Evolutionary conservation across 2,797 vertebrate genomes (phyloP).

Genomic region (Trichosurus vulpecula): DNA sequence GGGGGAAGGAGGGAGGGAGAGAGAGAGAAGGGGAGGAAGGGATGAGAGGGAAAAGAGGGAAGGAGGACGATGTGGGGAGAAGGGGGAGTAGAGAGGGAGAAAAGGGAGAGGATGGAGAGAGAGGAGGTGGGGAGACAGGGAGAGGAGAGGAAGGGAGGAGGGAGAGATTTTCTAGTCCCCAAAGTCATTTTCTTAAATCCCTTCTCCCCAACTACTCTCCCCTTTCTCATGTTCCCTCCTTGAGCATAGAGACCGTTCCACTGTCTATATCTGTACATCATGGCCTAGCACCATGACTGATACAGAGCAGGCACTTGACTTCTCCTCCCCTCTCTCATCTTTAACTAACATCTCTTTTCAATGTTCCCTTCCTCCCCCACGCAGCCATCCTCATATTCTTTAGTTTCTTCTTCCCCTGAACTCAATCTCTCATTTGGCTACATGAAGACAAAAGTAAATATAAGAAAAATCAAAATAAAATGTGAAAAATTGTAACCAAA

Average conservation of each 20-base stretch:
- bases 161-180: not conserved
- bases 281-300: not conserved
- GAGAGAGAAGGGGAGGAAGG: too few species aligned
- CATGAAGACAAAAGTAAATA: constrained; percentile 13
- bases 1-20: too few species aligned
- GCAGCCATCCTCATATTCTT: not conserved
- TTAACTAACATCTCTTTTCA: too few species aligned
- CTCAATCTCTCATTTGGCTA: not conserved
- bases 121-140: too few species aligned
- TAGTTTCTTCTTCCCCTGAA: not conserved
- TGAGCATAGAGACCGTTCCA: not conserved
- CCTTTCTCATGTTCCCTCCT: not conserved
- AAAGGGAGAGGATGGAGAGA: too few species aligned
- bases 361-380: not conserved
- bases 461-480: not conserved
- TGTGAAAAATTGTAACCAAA: not conserved
- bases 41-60: too few species aligned
- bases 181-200: too few species aligned
- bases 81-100: not conserved
- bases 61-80: not conserved
- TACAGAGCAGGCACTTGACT: not conserved
- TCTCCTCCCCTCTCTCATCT: not conserved
- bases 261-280: not conserved
- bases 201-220: not conserved
- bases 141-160: too few species aligned